A percentile compares a stretch with the other conserved stretches of the same genome.
Conservation (phyloP, 2,888 invertebrate species). For the Seladonia tumulorum region DNA sequence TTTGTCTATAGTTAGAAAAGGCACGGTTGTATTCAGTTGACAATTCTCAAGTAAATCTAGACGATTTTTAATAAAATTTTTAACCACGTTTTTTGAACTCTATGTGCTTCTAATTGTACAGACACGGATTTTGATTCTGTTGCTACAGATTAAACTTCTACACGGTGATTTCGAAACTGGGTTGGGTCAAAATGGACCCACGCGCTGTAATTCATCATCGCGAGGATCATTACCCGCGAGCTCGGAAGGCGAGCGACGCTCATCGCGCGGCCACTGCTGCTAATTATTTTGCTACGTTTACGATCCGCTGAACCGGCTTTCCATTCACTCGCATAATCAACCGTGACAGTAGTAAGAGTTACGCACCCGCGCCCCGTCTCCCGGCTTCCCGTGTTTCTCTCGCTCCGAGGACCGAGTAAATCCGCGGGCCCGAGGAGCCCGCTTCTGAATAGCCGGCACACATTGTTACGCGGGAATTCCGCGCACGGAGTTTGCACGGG, state of each 20-base stretch:
- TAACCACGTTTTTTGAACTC: no score
- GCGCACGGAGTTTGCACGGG: background rate
- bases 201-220: no score
- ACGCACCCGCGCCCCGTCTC: background rate
- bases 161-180: no score
- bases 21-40: no score
- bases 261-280: conserved; percentile 37
- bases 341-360: conserved; percentile 52
- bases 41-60: no score
- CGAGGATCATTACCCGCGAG: background rate
- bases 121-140: no score
- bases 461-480: conserved; percentile 16
- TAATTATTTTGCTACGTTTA: conserved; percentile 67
- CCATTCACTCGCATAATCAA: conserved; percentile 58
- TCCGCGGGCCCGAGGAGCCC: background rate
- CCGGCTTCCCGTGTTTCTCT: background rate
- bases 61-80: no score
- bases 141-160: no score
- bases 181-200: no score
- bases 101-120: no score
- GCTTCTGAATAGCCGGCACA: background rate
- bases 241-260: background rate
- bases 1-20: no score
- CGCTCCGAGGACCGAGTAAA: background rate
- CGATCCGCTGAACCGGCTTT: conserved; percentile 35